phyloP scores from a whole-genome alignment of 2,113 vertebrate genomes.

The Oxyruncus cristatus region DNA sequence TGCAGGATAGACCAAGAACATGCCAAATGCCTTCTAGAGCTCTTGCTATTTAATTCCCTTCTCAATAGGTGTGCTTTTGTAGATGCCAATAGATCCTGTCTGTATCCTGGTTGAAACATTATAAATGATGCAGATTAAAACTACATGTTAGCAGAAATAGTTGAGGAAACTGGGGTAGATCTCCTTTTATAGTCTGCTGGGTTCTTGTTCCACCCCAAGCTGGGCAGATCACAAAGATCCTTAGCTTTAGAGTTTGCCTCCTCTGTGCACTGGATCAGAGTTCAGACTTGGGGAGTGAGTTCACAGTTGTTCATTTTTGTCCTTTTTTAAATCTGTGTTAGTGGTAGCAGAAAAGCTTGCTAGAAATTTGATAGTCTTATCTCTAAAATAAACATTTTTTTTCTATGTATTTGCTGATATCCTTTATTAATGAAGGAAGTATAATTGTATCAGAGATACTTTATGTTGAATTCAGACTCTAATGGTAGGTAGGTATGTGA shows the following conservation, averaged over 20 bases:
- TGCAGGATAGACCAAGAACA: not conserved
- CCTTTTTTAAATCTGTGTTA: not conserved
- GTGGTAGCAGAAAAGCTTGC: not conserved
- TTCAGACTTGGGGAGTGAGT: not conserved
- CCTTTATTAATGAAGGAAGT: not conserved
- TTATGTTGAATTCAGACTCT: not conserved
- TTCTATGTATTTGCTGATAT: not conserved
- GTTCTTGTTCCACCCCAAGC: not conserved
- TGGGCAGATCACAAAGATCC: not conserved
- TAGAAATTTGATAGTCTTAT: not conserved
- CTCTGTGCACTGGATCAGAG: not conserved
- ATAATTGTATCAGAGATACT: not conserved
- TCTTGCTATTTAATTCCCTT: conserved; percentile 45
- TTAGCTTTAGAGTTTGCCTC: not conserved
- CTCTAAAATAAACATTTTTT: not conserved
- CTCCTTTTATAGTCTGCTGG: not conserved
- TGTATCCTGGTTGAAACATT: not conserved
- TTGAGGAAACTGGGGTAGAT: not conserved
- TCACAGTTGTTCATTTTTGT: not conserved
- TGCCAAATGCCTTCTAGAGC: not conserved
- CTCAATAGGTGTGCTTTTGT: not conserved
- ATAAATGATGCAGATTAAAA: not conserved
- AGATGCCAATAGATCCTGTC: not conserved
- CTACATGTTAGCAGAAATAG: not conserved
- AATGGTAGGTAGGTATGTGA: not conserved